Evolutionary conservation across 2,113 vertebrate genomes (phyloP).

Genomic region (Blennius ocellaris): DNA sequence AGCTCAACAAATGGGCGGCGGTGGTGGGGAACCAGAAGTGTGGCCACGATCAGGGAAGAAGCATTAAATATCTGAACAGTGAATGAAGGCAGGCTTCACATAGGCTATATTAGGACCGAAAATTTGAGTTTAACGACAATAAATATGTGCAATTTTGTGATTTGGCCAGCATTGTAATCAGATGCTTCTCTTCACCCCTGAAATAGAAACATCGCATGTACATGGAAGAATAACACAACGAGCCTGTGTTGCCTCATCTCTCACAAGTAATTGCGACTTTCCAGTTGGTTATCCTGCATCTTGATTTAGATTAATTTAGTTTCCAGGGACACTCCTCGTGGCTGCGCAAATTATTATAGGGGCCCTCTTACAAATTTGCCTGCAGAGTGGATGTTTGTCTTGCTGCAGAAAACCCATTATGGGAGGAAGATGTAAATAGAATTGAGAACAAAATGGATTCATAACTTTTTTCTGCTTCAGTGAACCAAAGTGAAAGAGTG

Average conservation of each 20-base stretch:
- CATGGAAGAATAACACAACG: background rate
- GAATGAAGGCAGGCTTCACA: background rate
- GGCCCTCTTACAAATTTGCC: background rate
- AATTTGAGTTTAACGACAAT: background rate
- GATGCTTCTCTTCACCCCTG: background rate
- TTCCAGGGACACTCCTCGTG: background rate
- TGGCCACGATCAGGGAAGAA: background rate
- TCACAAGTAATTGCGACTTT: background rate
- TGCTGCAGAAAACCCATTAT: background rate
- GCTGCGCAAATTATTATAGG: background rate
- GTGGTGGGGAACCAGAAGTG: background rate
- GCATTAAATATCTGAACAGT: slow-evolving; percentile 11
- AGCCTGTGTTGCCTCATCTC: background rate
- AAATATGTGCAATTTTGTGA: background rate
- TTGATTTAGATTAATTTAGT: background rate
- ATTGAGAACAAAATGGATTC: background rate
- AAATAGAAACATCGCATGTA: background rate
- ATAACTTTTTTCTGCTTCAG: background rate
- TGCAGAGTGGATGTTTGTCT: background rate
- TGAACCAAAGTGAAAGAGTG: background rate
- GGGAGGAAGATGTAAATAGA: background rate
- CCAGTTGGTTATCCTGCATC: too few relatives aligned
- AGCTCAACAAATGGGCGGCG: slow-evolving; percentile 25
- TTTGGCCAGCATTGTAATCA: background rate
- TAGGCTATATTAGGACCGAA: background rate